Conservation (phyloP, 2,113 vertebrate species). For the Fregata magnificens region DNA sequence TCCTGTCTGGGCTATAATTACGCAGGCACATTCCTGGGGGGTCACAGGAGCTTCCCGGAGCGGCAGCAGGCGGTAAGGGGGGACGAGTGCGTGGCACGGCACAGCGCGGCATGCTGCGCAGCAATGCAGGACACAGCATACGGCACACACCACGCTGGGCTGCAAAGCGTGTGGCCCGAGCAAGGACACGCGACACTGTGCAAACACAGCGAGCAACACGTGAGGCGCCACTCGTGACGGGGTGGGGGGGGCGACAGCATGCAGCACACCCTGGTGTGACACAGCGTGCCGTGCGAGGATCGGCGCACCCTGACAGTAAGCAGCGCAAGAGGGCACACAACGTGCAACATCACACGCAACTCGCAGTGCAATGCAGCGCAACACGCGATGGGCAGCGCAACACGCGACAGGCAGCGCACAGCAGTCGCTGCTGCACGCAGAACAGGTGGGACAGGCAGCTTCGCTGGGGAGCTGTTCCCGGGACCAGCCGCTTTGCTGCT, state of each 20-base stretch:
- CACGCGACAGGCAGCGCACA: not conserved
- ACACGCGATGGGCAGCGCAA: no score
- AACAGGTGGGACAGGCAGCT: accelerated
- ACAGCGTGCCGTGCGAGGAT: accelerated
- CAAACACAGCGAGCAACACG: accelerated
- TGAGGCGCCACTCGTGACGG: accelerated
- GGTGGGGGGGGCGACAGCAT: accelerated
- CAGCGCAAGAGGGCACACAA: accelerated
- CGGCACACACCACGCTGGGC: not conserved
- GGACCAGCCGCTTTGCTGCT: accelerated
- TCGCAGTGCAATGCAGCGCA: accelerated
- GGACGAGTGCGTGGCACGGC: not conserved
- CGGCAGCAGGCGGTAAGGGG: not conserved
- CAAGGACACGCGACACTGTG: accelerated
- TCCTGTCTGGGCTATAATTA: conserved; percentile 2
- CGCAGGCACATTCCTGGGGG: not conserved
- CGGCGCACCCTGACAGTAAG: accelerated
- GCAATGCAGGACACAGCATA: not conserved
- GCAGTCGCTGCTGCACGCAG: accelerated
- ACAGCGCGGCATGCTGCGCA: not conserved
- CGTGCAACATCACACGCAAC: accelerated
- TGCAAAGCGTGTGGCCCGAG: not conserved
- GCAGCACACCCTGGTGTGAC: no score
- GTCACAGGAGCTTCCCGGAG: conserved; percentile 9
- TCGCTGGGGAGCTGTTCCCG: accelerated